phyloP scores from a whole-genome alignment of 92 coral and sea anemone species.

The Umimayanthus chanpuru region DNA sequence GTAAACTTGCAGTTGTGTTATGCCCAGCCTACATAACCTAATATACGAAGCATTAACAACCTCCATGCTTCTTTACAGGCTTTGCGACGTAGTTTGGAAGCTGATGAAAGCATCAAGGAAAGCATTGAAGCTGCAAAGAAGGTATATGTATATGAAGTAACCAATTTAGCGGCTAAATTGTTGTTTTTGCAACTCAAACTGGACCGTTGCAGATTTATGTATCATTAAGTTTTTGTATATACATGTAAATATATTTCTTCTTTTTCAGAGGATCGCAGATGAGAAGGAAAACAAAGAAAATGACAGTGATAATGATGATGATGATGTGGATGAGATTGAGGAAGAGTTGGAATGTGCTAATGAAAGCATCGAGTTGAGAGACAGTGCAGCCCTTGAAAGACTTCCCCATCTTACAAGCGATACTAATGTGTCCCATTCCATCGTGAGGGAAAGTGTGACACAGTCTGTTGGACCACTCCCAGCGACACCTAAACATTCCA shows the following conservation, averaged over 20 bases:
- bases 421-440: neutral
- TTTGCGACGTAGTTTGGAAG: constrained; percentile 86
- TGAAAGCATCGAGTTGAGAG: constrained; percentile 79
- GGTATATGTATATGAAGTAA: constrained; percentile 53
- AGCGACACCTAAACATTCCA: neutral
- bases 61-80: constrained; percentile 55
- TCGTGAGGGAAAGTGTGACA: constrained; percentile 5
- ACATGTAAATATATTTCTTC: neutral
- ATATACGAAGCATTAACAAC: neutral
- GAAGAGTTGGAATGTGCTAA: constrained; percentile 94
- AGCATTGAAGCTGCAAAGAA: constrained; percentile 91
- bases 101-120: constrained; percentile 83
- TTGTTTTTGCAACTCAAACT: too few species aligned
- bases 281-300: constrained; percentile 34
- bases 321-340: constrained; percentile 75
- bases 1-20: too few species aligned
- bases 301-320: constrained; percentile 41
- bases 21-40: too few species aligned
- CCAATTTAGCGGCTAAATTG: neutral
- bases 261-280: constrained; percentile 62
- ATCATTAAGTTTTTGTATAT: too few species aligned
- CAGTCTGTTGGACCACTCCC: neutral
- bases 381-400: constrained; percentile 63
- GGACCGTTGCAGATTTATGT: neutral
- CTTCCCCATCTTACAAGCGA: constrained; percentile 69